phyloP scores from a whole-genome alignment of 2,888 invertebrate genomes.

The Germaria angustata region DNA sequence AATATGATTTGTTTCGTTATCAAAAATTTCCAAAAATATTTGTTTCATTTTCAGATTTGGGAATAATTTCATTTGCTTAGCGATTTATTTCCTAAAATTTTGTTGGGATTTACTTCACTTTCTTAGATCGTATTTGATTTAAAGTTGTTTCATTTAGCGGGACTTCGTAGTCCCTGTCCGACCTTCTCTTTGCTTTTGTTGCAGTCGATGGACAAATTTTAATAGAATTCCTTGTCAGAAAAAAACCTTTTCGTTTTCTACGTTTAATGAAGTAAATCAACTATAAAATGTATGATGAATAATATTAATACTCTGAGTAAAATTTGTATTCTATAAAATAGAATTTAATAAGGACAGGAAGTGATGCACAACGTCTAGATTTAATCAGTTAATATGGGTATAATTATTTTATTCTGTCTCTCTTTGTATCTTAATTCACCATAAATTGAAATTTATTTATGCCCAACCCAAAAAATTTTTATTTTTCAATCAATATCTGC shows the following conservation, averaged over 20 bases:
- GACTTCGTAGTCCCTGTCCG: too few species aligned
- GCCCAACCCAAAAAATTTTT: conserved; percentile 58
- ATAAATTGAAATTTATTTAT: conserved; percentile 61
- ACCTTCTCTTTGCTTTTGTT: too few species aligned
- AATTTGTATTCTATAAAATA: background rate
- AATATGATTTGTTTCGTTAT: too few species aligned
- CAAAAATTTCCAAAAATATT: too few species aligned
- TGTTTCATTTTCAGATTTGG: too few species aligned
- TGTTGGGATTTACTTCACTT: too few species aligned
- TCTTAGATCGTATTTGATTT: too few species aligned
- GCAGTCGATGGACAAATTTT: too few species aligned
- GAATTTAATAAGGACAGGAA: conserved; percentile 53
- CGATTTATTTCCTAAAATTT: too few species aligned
- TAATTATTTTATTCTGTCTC: conserved; percentile 39
- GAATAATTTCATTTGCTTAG: too few species aligned
- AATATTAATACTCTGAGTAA: background rate
- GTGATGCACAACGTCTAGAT: conserved; percentile 43
- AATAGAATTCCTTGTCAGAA: too few species aligned
- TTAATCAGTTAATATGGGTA: conserved; percentile 46
- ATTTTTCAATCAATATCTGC: conserved; percentile 61
- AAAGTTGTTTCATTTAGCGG: too few species aligned
- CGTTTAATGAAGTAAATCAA: background rate
- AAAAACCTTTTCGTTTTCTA: background rate
- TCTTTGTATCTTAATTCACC: conserved; percentile 22
- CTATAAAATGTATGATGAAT: background rate